Evolutionary conservation across 2,888 invertebrate species (phyloP), one percentile per base, ranked within the genome.

Genomic region (Heliconius charithonia): DNA sequence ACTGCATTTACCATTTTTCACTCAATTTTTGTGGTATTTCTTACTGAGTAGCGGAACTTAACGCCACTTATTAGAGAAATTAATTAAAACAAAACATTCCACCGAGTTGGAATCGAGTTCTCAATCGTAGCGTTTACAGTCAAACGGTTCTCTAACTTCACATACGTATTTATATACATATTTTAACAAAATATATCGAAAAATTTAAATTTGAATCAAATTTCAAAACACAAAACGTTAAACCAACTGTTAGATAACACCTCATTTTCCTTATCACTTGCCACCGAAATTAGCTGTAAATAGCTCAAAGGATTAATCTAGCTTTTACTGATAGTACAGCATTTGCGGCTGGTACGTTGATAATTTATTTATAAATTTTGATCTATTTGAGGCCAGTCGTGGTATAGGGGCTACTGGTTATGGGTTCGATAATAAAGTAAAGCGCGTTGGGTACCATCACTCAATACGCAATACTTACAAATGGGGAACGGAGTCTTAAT

Each of bases 251-350:
- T 62, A 76, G 76, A 76, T 76, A 76, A 70, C 71, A 65, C 63
- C 71, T 77, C 77, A 65, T 51, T 77, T 70, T 51, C 63, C 77
- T 77, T 77, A 77, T 77, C 77, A 71, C 71, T 45, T 65, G 29
- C 71, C 45, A 77, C 51, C 72, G 71, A 70, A 76, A 76, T 76
- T 76, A 70, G 27, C 76, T 70, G 70, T 70, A 70, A 76, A 76
- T 69, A 70, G 76, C 69, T 76, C 25, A 76, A 70, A 72, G 56
- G 56, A 72, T 72, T 72, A 56, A 56, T 71, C 22, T 29, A 32
- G 71, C 71, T 59, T 72, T 72, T 32, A 56, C 67, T 67, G 67
- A 67, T 67, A 41, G 12, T 67, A 67, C 9, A 59, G 22, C 10
- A n/a, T 41, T 67, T 41, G 37, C 25, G 37, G 67, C 25, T 37